Evolutionary conservation across 2,888 invertebrate genomes (phyloP).

Genomic region (Amphiduros pacificus): DNA sequence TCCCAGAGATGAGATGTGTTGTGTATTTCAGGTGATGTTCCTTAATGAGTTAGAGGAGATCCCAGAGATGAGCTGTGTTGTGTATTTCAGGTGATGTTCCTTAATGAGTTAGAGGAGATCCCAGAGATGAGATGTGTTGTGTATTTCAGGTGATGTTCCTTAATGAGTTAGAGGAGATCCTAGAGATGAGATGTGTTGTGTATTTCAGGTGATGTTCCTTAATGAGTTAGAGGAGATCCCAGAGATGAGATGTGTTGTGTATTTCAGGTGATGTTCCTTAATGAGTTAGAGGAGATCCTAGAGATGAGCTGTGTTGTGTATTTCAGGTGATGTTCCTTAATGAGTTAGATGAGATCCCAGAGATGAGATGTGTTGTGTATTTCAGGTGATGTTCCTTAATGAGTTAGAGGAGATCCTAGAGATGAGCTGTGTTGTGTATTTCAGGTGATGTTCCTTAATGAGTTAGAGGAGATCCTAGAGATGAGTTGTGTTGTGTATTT

Average conservation of each 20-base stretch:
- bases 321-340: too few relatives aligned
- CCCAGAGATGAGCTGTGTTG: conserved; percentile 97
- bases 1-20: too few relatives aligned
- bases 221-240: conserved; percentile 99
- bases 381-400: conserved; percentile 96
- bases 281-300: too few relatives aligned
- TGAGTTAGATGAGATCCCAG: too few relatives aligned
- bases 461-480: conserved; percentile 98
- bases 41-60: conserved; percentile 99
- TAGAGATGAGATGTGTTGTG: too few relatives aligned
- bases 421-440: too few relatives aligned
- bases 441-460: conserved; percentile 98
- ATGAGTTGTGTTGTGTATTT: too few relatives aligned
- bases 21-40: conserved; percentile 94
- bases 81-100: conserved; percentile 94
- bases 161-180: conserved; percentile 96
- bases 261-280: conserved; percentile 97
- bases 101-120: conserved; percentile 99
- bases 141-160: conserved; percentile 91
- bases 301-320: too few relatives aligned
- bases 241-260: too few relatives aligned
- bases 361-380: too few relatives aligned
- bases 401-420: conserved; percentile 99
- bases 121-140: conserved; percentile 99
- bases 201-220: conserved; percentile 94